Evolutionary conservation across 1,140 invertebrate species (phyloP).

Genomic region (Zaprionus nigranus): DNA sequence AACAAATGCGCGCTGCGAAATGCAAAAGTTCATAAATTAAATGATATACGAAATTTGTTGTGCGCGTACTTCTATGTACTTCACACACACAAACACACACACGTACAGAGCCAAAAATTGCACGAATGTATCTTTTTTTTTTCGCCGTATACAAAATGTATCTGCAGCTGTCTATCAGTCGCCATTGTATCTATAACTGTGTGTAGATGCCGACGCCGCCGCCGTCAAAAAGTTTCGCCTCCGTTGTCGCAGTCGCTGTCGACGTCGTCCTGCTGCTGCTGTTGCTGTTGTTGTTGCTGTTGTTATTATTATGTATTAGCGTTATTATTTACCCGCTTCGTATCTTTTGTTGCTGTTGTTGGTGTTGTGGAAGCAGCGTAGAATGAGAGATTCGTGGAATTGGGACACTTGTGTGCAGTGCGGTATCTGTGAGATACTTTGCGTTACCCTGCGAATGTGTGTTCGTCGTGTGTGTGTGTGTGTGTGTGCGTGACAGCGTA

Average conservation of each 20-base stretch:
- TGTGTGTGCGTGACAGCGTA: slow-evolving; percentile 1
- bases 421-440: slow-evolving; percentile 47
- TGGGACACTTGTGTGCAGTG: slow-evolving; percentile 84
- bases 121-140: slow-evolving; percentile 44
- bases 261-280: slow-evolving; percentile 33
- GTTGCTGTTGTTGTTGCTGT: slow-evolving; percentile 19
- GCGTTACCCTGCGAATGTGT: background rate
- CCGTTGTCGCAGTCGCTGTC: slow-evolving; percentile 22
- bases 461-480: slow-evolving; percentile 1
- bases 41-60: slow-evolving; percentile 18
- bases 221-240: slow-evolving; percentile 3
- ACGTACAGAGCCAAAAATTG: slow-evolving; percentile 12
- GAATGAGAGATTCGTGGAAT: slow-evolving; percentile 81
- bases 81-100: background rate
- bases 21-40: slow-evolving; percentile 52
- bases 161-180: slow-evolving; percentile 51
- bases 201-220: slow-evolving; percentile 33
- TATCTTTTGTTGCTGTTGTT: slow-evolving; percentile 17
- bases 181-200: slow-evolving; percentile 38
- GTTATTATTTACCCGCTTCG: slow-evolving; percentile 69
- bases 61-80: slow-evolving; percentile 32
- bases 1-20: slow-evolving; percentile 27
- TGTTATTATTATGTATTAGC: slow-evolving; percentile 79
- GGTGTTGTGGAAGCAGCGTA: slow-evolving; percentile 68
- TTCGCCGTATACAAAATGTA: slow-evolving; percentile 46